Evolutionary conservation across 2,113 vertebrate genomes (phyloP).

Genomic region (Clarias gariepinus): DNA sequence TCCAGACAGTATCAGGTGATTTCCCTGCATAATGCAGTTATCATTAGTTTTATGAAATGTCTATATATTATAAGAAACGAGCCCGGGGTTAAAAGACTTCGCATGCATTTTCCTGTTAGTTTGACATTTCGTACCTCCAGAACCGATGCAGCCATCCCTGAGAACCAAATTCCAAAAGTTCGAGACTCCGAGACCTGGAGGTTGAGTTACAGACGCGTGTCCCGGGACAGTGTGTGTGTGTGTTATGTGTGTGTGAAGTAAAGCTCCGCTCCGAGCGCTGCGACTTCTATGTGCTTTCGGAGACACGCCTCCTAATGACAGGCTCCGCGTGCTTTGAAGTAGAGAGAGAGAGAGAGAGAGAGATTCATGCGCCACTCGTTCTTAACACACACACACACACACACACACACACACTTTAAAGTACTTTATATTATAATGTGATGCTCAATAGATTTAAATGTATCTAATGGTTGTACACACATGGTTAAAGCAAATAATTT

Average conservation of each 20-base stretch:
- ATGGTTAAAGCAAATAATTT: neutral
- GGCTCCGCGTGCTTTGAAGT: slow-evolving; percentile 73
- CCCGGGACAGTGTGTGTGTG: slow-evolving; percentile 72
- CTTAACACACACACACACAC: neutral
- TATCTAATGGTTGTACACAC: neutral
- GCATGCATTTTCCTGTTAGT: neutral
- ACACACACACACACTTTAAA: neutral
- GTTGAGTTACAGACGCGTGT: slow-evolving; percentile 61
- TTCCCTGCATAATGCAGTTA: neutral
- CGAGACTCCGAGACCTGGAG: slow-evolving; percentile 61
- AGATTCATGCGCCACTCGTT: neutral
- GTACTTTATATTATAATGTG: neutral
- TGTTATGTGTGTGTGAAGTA: slow-evolving; percentile 58
- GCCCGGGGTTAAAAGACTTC: neutral
- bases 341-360: slow-evolving; percentile 54
- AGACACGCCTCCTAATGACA: slow-evolving; percentile 80
- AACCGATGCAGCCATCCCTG: slow-evolving; percentile 83
- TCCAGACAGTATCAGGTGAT: neutral
- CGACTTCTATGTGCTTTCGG: slow-evolving; percentile 74
- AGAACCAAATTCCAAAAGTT: slow-evolving; percentile 75
- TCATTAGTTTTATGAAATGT: neutral
- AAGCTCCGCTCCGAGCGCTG: slow-evolving; percentile 63
- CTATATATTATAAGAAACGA: neutral
- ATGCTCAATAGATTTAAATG: neutral
- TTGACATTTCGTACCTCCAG: slow-evolving; percentile 75